These are phyloP conservation scores for Dryadula phaetusa DNA, from an alignment of 2,888 invertebrate species.

Conservation along the genomic window DNA sequence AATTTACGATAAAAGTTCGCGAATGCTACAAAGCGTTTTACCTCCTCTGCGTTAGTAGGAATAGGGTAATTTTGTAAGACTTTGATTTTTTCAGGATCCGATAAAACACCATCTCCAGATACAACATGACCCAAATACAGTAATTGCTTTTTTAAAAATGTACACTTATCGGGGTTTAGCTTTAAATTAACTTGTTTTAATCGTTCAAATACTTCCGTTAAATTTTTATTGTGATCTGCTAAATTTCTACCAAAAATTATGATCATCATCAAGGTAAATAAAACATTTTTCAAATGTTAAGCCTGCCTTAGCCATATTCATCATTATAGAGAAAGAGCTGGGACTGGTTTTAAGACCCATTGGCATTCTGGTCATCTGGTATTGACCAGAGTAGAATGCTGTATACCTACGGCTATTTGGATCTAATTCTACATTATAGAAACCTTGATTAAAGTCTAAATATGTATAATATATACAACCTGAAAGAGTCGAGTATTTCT, in stretches of 20 bases:
- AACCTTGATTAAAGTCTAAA: too few species aligned
- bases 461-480: too few species aligned
- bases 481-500: too few species aligned
- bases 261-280: slow-evolving; percentile 33
- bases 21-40: too few species aligned
- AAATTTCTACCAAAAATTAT: too few species aligned
- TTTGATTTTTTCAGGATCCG: too few species aligned
- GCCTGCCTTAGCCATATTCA: slow-evolving; percentile 36
- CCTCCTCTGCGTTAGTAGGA: background rate
- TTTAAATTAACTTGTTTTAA: slow-evolving; percentile 26
- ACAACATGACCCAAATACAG: slow-evolving; percentile 18
- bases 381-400: slow-evolving; percentile 36
- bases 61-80: slow-evolving; percentile 5
- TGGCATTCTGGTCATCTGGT: slow-evolving; percentile 37
- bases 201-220: slow-evolving; percentile 35
- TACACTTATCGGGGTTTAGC: slow-evolving; percentile 25
- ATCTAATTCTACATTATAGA: slow-evolving; percentile 22
- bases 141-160: too few species aligned
- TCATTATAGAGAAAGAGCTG: slow-evolving; percentile 33
- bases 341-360: slow-evolving; percentile 42
- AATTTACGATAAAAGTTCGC: too few species aligned
- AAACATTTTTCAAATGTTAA: slow-evolving; percentile 35
- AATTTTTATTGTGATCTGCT: too few species aligned
- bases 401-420: slow-evolving; percentile 26
- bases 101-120: slow-evolving; percentile 11